phyloP scores from a whole-genome alignment of 2,113 vertebrate genomes.

The Saimiri boliviensis region DNA sequence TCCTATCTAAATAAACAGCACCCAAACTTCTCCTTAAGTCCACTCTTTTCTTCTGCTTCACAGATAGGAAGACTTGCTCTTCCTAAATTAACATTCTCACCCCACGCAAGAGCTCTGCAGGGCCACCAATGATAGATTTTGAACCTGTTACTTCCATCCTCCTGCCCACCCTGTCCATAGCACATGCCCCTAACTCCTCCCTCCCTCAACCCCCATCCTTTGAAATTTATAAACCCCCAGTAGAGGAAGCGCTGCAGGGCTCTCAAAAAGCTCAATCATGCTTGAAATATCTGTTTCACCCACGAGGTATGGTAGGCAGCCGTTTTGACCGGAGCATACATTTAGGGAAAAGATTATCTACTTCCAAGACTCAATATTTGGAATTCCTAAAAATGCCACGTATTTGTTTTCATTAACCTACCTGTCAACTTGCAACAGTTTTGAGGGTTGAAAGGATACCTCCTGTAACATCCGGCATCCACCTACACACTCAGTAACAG shows the following conservation, averaged over 20 bases:
- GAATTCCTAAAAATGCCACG: constrained; percentile 27
- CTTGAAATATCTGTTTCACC: constrained; percentile 64
- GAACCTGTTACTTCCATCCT: constrained; percentile 24
- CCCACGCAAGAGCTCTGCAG: not conserved
- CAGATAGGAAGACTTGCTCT: not conserved
- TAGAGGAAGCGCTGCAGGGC: constrained; percentile 61
- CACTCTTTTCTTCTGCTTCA: not conserved
- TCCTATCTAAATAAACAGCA: not conserved
- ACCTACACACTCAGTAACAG: not conserved
- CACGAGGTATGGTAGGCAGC: constrained; percentile 45
- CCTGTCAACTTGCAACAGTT: not conserved
- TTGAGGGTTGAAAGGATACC: not conserved
- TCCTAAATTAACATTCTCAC: not conserved
- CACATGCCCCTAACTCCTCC: not conserved
- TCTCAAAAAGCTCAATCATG: constrained; percentile 64
- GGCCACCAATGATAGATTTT: not conserved
- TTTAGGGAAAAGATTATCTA: constrained; percentile 33
- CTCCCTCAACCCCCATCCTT: not conserved
- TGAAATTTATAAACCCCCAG: constrained; percentile 58
- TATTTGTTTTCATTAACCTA: not conserved
- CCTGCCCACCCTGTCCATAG: not conserved
- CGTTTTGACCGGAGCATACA: not conserved
- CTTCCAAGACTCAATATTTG: constrained; percentile 26
- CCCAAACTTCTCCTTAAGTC: not conserved
- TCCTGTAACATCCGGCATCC: not conserved